Percentiles rank a stretch among this genome's conserved stretches.
These are phyloP conservation scores for Eublepharis macularius DNA, from an alignment of 2,113 vertebrate species.

Conservation along the genomic window DNA sequence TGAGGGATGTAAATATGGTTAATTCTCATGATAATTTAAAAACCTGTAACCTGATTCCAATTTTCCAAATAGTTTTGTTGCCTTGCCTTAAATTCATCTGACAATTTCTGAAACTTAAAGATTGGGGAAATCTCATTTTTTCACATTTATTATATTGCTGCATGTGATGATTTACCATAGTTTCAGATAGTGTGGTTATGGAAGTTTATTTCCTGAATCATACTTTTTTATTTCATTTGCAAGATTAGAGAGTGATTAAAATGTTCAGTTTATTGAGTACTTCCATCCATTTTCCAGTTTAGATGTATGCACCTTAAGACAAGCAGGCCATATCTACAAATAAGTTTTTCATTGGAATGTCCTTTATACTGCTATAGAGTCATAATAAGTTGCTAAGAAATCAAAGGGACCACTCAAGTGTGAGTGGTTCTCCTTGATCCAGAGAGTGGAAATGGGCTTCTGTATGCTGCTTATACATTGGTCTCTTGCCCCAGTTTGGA, in stretches of 20 bases:
- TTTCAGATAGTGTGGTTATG: not conserved
- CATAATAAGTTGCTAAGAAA: not conserved
- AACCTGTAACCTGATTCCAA: too few relatives aligned
- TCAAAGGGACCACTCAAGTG: not conserved
- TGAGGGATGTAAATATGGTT: not conserved
- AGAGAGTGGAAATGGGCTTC: not conserved
- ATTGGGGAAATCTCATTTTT: too few relatives aligned
- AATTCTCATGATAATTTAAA: not conserved
- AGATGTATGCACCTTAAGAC: not conserved
- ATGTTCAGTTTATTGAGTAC: not conserved
- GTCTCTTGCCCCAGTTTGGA: too few relatives aligned
- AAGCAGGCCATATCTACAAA: not conserved
- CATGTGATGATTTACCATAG: not conserved
- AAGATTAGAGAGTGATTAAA: not conserved
- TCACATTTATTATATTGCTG: not conserved
- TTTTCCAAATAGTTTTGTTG: not conserved
- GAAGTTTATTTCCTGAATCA: not conserved
- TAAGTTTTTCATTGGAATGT: not conserved
- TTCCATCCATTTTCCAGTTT: not conserved
- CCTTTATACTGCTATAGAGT: not conserved
- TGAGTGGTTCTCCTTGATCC: not conserved
- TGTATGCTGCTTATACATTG: not conserved
- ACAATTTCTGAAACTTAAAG: too few relatives aligned
- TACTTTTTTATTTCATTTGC: not conserved
- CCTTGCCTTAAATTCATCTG: not conserved